Evolutionary conservation across 2,113 vertebrate genomes (phyloP).

Genomic region (Lota lota): DNA sequence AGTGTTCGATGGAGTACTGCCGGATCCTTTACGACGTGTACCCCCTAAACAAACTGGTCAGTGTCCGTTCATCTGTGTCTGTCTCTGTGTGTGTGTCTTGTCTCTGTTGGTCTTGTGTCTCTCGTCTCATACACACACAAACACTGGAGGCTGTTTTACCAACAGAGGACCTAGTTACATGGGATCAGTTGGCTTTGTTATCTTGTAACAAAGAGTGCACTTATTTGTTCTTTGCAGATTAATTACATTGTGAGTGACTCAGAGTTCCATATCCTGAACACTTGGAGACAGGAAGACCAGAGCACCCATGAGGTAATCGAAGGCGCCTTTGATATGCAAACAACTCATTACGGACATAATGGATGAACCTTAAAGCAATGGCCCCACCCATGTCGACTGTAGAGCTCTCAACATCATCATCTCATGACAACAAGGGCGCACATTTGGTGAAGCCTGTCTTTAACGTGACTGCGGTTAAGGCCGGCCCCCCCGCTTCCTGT

Average conservation of each 20-base stretch:
- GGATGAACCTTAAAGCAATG: no score
- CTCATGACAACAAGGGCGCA: no score
- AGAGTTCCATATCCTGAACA: conserved; percentile 93
- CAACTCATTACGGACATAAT: no score
- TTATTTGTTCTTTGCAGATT: conserved; percentile 70
- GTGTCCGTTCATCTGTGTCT: conserved; percentile 28
- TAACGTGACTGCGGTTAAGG: background rate
- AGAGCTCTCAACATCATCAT: no score
- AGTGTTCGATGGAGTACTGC: conserved; percentile 98
- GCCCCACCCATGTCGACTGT: no score
- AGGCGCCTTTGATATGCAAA: no score
- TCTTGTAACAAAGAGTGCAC: background rate
- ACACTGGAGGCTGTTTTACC: background rate
- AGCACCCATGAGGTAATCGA: conserved; percentile 89
- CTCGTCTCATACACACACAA: background rate
- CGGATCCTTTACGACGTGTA: conserved; percentile 97
- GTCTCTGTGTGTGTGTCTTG: no score
- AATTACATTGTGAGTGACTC: conserved; percentile 98
- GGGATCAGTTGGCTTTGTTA: background rate
- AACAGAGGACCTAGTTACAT: background rate
- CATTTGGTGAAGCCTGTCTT: background rate
- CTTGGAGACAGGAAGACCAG: conserved; percentile 93
- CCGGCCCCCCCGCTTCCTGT: no score
- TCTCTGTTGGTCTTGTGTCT: no score
- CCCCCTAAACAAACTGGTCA: conserved; percentile 89